Base-by-base conservation (phyloP, 2,888 invertebrate species). In the Stramonita haemastoma region DNA sequence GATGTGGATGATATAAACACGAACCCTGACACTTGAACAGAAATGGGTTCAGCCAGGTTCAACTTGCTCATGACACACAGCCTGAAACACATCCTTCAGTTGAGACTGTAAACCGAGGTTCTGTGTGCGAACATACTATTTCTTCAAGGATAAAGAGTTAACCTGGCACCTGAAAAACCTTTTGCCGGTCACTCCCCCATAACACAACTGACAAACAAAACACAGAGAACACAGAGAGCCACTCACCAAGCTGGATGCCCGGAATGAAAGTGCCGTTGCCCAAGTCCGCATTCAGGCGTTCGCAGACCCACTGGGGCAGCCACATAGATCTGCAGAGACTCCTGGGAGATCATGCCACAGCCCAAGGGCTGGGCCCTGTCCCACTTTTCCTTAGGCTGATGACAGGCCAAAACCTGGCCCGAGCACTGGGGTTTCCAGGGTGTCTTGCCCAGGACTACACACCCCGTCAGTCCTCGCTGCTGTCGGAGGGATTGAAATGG, bases 261-360 rank as follows among this genome's bases (percentile, higher is more conserved):
- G 92, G 91, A 11, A 93, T 91, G 85, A 91, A 92, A 22, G 86
- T 84, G 32, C 90, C 90, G n/a, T 92, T 90, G 36, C 90, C 90
- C 36, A 87, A 91, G 19, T 90, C 91, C 0, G 36, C 83, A 89
- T 94, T 94, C n/a, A 94, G 90, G 87, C 90, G 92, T n/a, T 94
- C 91, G 13, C 93, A 92, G 13, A 92, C 92, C 94, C 94, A 94
- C 36, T 94, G 92, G n/a, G 29, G 93, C 92, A 0, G 93, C 92
- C 36, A 92, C 92, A 36, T 93, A 89, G 26, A 91, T 88, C 88
- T 93, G 93, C 29, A 94, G 88, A 13, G 93, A 92, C 15, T 88
- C 90, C 34, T 90, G 87, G 0, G 91, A 91, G 36, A 94, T 89
- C 0, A 89, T 86, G 2, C 91, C 92, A 89, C 94, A 94, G 66